These are phyloP conservation scores for Lucilia sericata DNA, from an alignment of 1,140 invertebrate species.

Conservation along the genomic window DNA sequence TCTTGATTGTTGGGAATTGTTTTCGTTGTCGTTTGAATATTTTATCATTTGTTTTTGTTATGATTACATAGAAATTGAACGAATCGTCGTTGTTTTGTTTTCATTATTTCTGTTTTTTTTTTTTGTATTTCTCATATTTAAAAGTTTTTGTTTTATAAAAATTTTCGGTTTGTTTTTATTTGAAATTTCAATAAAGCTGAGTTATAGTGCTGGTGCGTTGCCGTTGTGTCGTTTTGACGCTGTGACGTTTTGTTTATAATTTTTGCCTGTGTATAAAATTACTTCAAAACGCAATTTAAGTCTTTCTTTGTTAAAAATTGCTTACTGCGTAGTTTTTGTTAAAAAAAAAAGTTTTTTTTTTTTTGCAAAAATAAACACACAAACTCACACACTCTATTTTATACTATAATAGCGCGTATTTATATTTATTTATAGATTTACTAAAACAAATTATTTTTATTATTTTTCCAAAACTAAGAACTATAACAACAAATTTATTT, in stretches of 20 bases:
- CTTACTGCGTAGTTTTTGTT: not conserved
- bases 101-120: not conserved
- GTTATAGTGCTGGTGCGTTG: no score
- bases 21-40: no score
- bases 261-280: not conserved
- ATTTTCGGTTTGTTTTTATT: not conserved
- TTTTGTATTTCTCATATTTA: not conserved
- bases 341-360: not conserved
- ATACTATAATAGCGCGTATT: not conserved
- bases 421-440: not conserved
- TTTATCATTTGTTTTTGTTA: no score
- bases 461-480: not conserved
- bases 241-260: not conserved
- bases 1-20: no score
- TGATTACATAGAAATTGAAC: not conserved
- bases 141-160: not conserved
- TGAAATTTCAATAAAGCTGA: not conserved
- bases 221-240: not conserved
- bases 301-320: not conserved
- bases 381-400: not conserved
- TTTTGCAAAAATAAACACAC: not conserved
- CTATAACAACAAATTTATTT: not conserved
- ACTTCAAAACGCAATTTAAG: constrained; percentile 1
- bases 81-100: not conserved
- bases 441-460: no score